Conservation (phyloP, 2,888 invertebrate species). For the Netelia fuscicornis region DNA sequence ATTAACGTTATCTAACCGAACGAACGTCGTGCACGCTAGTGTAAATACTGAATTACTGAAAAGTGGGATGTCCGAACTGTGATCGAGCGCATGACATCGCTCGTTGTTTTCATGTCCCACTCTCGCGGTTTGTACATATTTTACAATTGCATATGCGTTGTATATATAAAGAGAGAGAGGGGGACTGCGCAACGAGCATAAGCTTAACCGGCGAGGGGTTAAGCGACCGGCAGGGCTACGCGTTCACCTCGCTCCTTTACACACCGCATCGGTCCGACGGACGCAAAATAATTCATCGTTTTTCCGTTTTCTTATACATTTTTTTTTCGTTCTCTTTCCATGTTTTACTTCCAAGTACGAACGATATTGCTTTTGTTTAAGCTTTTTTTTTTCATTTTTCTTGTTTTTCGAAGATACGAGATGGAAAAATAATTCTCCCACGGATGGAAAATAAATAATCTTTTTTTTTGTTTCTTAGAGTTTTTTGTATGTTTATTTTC, state of each 20-base stretch:
- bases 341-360: no score
- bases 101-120: constrained; percentile 24
- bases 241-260: no score
- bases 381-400: no score
- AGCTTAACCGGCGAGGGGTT: no score
- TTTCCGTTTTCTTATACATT: background rate
- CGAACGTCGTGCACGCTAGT: background rate
- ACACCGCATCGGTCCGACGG: no score
- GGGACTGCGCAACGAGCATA: no score
- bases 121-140: background rate
- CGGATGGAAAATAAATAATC: no score
- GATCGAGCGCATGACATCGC: constrained; percentile 28
- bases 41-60: constrained; percentile 15
- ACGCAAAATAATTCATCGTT: background rate
- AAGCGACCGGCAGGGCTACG: no score
- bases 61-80: background rate
- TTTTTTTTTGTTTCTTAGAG: no score
- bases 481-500: no score
- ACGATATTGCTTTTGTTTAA: constrained; percentile 60
- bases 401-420: no score
- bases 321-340: constrained; percentile 21
- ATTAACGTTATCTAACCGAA: background rate
- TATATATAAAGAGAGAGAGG: background rate
- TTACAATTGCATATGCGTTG: background rate
- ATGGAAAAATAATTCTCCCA: no score